Base-by-base conservation (phyloP, 2,888 invertebrate species). In the Caenorhabditis afra region DNA sequence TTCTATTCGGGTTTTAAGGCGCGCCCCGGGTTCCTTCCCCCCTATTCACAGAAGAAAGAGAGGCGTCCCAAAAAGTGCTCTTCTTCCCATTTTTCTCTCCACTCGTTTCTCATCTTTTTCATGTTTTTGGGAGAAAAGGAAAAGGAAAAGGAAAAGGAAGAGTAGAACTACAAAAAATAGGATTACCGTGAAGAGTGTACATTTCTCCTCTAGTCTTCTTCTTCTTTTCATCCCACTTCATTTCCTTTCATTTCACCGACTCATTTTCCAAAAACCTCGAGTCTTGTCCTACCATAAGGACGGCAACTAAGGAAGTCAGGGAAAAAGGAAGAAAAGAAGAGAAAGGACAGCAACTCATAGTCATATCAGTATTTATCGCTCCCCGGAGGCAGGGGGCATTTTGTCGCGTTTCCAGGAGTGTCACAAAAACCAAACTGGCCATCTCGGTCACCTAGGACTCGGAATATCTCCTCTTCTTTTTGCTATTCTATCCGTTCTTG, bases 331-430 rank as follows among this genome's bases (percentile, higher is more conserved):
- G 3, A 35, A 29, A 50, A 52, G 64, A 35, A 55, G 11, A 37
- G 37, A 64, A 59, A 73, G 68, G 73, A 73, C 71, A 71, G 53
- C 66, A 66, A 71, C 71, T 78, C 71, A 71, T 78, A 78, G 66
- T 59, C 64, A 71, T 78, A 78, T 78, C 78, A 71, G 70, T 78
- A 77, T 78, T 78, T 78, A 78, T 78, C 65, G 61, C 35, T 78
- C 78, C 57, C 78, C 10, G 10, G 78, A 35, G 70, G 45, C 58
- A 45, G n/a, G n/a, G n/a, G n/a, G n/a, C n/a, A n/a, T n/a, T 39
- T 37, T 68, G 14, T 47, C 29, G 23, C 18, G 8, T 8, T n/a
- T 55, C 53, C 47, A 64, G 57, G 64, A 73, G 58, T 65, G 64
- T 55, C 49, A 64, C 73, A 64, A 58, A 73, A 64, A 64, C 50